Evolutionary conservation across 1,140 invertebrate species (phyloP).

Genomic region (Camponotus vicinus): DNA sequence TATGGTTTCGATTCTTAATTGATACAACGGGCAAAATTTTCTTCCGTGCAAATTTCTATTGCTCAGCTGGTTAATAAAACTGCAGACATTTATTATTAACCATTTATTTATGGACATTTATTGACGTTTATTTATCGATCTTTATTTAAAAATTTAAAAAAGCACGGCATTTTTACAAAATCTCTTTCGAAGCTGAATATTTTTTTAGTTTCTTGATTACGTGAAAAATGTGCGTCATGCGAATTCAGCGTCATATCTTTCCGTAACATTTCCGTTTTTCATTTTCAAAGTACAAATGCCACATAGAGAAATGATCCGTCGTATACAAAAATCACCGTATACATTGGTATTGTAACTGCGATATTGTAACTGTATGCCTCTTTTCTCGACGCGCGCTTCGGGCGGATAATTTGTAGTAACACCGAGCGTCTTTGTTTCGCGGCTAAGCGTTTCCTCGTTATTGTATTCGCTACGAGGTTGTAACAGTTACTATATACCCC

Average conservation of each 20-base stretch:
- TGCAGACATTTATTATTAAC: too few species aligned
- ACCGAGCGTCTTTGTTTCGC: slow-evolving; percentile 59
- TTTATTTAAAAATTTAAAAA: background rate
- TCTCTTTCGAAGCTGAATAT: background rate
- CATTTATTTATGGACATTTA: too few species aligned
- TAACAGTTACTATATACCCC: slow-evolving; percentile 43
- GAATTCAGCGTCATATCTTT: background rate
- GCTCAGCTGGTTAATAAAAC: background rate
- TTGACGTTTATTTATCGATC: background rate
- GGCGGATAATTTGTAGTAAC: slow-evolving; percentile 59
- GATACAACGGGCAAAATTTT: background rate
- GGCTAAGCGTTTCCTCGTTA: slow-evolving; percentile 62
- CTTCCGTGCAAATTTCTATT: background rate
- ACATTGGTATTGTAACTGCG: slow-evolving; percentile 47
- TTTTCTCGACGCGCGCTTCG: slow-evolving; percentile 45
- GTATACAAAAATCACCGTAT: slow-evolving; percentile 49
- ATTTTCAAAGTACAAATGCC: slow-evolving; percentile 13
- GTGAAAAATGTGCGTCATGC: background rate
- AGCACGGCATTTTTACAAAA: background rate
- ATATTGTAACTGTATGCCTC: slow-evolving; percentile 44
- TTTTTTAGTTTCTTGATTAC: slow-evolving; percentile 33
- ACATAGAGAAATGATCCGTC: slow-evolving; percentile 45
- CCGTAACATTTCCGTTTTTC: slow-evolving; percentile 17
- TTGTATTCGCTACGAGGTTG: slow-evolving; percentile 59
- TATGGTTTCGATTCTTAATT: background rate